Percentiles rank a stretch among this genome's conserved stretches.
These are phyloP conservation scores for Disparrhopalites patrizii DNA, from an alignment of 2,888 invertebrate species.

Conservation along the genomic window DNA sequence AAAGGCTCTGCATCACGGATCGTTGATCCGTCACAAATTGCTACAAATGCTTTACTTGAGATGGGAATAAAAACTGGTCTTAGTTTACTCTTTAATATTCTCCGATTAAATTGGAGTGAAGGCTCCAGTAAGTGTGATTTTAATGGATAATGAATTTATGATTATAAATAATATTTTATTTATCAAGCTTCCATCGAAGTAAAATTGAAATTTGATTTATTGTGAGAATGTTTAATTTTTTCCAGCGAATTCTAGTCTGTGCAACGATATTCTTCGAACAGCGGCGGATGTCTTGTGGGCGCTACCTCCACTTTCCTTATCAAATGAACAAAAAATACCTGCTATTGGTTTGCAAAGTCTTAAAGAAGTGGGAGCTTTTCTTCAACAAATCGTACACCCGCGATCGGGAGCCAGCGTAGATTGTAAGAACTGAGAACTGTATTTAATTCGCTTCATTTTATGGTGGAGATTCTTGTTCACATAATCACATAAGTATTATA, in stretches of 20 bases:
- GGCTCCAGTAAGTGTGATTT: conserved; percentile 45
- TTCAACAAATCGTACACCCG: conserved; percentile 56
- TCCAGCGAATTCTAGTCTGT: conserved; percentile 53
- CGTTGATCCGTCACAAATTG: conserved; percentile 47
- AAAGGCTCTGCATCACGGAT: conserved; percentile 6
- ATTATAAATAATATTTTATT: too few species aligned
- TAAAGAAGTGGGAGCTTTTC: conserved; percentile 57
- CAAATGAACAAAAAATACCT: conserved; percentile 60
- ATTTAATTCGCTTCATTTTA: background rate
- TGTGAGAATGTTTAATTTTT: conserved; percentile 22
- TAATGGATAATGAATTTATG: too few species aligned
- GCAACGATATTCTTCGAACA: conserved; percentile 60
- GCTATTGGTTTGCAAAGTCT: conserved; percentile 56
- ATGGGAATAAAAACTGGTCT: conserved; percentile 62
- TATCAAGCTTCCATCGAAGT: too few species aligned
- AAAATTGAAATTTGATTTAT: too few species aligned
- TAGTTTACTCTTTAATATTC: conserved; percentile 59
- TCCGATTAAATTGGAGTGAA: conserved; percentile 60
- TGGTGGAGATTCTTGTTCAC: too few species aligned
- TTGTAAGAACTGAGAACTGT: conserved; percentile 47
- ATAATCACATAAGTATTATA: background rate
- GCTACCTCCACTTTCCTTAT: conserved; percentile 59
- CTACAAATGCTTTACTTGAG: conserved; percentile 59
- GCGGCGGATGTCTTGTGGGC: conserved; percentile 58
- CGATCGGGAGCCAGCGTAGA: conserved; percentile 55